Base-by-base conservation (phyloP, 2,113 vertebrate species). In the Anhinga rufa region DNA sequence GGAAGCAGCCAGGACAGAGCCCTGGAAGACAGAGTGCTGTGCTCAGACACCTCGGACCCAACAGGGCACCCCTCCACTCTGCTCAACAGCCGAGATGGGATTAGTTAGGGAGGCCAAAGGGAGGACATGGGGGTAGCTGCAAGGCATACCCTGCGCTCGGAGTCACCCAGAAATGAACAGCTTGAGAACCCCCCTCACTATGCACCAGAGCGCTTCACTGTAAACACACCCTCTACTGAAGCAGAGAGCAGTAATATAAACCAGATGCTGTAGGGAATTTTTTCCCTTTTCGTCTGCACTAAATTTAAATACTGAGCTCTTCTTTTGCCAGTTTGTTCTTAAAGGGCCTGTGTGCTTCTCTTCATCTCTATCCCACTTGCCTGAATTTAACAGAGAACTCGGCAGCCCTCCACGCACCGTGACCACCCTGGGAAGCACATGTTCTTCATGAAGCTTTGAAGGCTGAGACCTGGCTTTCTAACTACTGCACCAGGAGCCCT, bases 201-300 rank as follows among this genome's bases (percentile, higher is more conserved):
- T 10, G 4, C 68, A 86, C 60, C 0, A 0, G 9, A 78, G 92
- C 93, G 81, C 66, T 96, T 94, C 96, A 95, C 83, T 95, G 93
- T 97, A 98, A 98, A 97, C 97, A 97, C 80, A 91, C 44, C 88
- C 81, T 95, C 95, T 92, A 70, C 96, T 86, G 88, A 98, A 97
- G 87, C 94, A 90, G 92, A 92, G 68, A 93, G 58, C 89, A 96
- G 40, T 98, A 98, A 98, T 96, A 95, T 17, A 98, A 98, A 98
- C 96, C 98, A 98, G 97, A 98, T 98, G 97, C 88, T 69, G 82
- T 6, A 52, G 69, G 78, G 97, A 97, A 93, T 97, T 97, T 96
- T 94, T 95, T 86, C 94, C 96, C 90, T 96, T 86, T 93, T 95
- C 42, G 42, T 92, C 94, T 94, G 95, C 93, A 97, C 97, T 98